Base-by-base conservation (phyloP, 2,888 invertebrate genomes). In the Andrena flavipes region DNA sequence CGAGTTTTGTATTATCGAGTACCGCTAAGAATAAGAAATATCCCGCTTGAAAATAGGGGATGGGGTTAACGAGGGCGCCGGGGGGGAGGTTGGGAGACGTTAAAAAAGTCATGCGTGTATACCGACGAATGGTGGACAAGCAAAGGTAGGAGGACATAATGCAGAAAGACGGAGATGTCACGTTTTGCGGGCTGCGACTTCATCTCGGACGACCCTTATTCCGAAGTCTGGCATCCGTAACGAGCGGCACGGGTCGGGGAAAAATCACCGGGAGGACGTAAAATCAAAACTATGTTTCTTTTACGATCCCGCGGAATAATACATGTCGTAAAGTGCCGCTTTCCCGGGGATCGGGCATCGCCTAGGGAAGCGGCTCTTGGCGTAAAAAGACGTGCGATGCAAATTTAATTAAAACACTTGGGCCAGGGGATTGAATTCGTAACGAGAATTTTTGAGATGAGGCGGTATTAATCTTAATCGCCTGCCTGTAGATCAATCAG, bases 221-320 rank as follows among this genome's bases (percentile, higher is more conserved):
- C 82, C 62, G 51, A 30, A 54, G 67, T 71, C 76, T 70, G 84
- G 70, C 79, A 76, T 35, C n/a, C 60, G 59, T 84, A 82, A 86
- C 75, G 82, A 84, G 78, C 71, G 71, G 26, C 56, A 16, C 42
- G 51, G 62, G 75, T 74, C 68, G 71, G 48, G 48, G 60, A 73
- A 80, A 84, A 86, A 59, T 86, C 73, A 54, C 64, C 56, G 51
- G n/a, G 51, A 42, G 60, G 13, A 70, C 70, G 77, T 83, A 81
- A 82, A 83, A 81, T 76, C 82, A 70, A 76, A 81, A 81, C 82
- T 73, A 74, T 81, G 76, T 74, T 77, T 77, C 76, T 81, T 81
- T 83, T 81, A 83, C 65, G 65, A 83, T 69, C 76, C 54, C 23
- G 35, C 42, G 82, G 73, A 83, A 83, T 81, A 81, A 83, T 81